phyloP scores from a whole-genome alignment of 2,888 invertebrate species.

The Morpho helenor region DNA sequence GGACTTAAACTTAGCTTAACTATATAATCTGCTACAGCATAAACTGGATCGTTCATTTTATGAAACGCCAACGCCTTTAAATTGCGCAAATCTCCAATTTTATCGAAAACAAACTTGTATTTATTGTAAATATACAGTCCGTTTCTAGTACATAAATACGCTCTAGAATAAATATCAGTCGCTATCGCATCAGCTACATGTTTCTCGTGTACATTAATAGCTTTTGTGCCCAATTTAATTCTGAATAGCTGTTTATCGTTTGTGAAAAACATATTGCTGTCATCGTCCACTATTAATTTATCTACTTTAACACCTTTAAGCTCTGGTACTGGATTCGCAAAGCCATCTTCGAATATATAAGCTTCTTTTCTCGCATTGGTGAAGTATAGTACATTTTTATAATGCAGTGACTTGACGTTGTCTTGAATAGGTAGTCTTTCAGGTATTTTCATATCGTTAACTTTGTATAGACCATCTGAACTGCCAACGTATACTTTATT shows the following conservation, averaged over 20 bases:
- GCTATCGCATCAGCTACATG: slow-evolving; percentile 42
- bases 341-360: slow-evolving; percentile 51
- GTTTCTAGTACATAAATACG: slow-evolving; percentile 45
- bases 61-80: slow-evolving; percentile 53
- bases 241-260: slow-evolving; percentile 45
- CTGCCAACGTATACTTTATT: slow-evolving; percentile 59
- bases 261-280: slow-evolving; percentile 55
- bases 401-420: slow-evolving; percentile 48
- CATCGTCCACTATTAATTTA: slow-evolving; percentile 54
- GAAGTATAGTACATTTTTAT: slow-evolving; percentile 54
- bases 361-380: slow-evolving; percentile 48
- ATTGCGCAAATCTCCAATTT: slow-evolving; percentile 45
- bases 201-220: slow-evolving; percentile 51
- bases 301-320: slow-evolving; percentile 44
- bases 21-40: slow-evolving; percentile 52
- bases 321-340: slow-evolving; percentile 42
- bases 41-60: slow-evolving; percentile 51
- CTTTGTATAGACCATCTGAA: slow-evolving; percentile 51
- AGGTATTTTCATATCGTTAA: slow-evolving; percentile 47
- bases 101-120: slow-evolving; percentile 61
- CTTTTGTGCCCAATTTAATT: slow-evolving; percentile 53
- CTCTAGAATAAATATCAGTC: slow-evolving; percentile 45
- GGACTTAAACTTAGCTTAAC: slow-evolving; percentile 46
- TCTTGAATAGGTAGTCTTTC: slow-evolving; percentile 54
- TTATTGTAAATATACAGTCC: slow-evolving; percentile 62